These are phyloP conservation scores for Euschistus heros DNA, from an alignment of 1,140 invertebrate species.

Conservation along the genomic window DNA sequence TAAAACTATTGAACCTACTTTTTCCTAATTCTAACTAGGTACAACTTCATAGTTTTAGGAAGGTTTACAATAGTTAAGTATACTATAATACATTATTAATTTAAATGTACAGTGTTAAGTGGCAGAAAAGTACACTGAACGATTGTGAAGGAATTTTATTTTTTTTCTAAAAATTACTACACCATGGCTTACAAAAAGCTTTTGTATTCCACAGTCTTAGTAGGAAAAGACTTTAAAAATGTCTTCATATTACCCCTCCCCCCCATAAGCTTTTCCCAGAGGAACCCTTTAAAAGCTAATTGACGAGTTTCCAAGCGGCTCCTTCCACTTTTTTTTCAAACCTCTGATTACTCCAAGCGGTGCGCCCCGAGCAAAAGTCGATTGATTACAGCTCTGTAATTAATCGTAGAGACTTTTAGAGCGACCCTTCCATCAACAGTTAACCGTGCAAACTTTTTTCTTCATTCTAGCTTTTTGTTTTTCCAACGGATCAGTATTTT, in stretches of 20 bases:
- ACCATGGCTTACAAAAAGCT: too few relatives aligned
- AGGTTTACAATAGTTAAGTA: too few relatives aligned
- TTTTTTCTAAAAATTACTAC: too few relatives aligned
- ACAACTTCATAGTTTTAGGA: too few relatives aligned
- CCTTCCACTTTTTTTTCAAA: neutral
- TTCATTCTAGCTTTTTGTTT: neutral
- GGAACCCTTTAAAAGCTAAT: conserved; percentile 1
- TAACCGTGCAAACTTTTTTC: neutral
- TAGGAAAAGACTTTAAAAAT: too few relatives aligned
- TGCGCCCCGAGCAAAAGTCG: neutral
- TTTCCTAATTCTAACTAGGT: too few relatives aligned
- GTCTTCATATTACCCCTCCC: neutral
- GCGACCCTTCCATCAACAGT: neutral
- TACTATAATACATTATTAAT: too few relatives aligned
- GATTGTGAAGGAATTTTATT: too few relatives aligned
- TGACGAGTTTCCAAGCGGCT: conserved; percentile 2
- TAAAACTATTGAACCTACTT: too few relatives aligned
- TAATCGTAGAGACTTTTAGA: neutral
- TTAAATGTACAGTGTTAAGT: too few relatives aligned
- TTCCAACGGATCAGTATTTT: neutral
- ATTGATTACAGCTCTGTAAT: neutral
- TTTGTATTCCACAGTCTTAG: too few relatives aligned
- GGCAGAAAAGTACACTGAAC: too few relatives aligned
- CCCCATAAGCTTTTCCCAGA: neutral
- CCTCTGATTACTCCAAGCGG: neutral